phyloP scores from a whole-genome alignment of 2,797 vertebrate genomes.

The Sebastes trivittatus region DNA sequence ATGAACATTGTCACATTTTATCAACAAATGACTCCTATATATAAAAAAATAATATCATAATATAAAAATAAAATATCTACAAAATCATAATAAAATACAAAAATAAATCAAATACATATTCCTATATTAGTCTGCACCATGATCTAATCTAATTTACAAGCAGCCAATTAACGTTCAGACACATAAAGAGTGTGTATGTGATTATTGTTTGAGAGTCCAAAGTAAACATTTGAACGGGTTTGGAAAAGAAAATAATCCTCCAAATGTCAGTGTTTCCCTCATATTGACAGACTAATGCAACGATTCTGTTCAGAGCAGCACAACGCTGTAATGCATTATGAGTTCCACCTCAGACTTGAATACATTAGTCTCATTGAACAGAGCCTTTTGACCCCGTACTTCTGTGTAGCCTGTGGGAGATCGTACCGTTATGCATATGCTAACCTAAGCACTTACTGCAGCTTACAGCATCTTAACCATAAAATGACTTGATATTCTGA shows the following conservation, averaged over 20 bases:
- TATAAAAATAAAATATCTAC: too few species aligned
- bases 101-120: too few species aligned
- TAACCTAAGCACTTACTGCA: conserved; percentile 51
- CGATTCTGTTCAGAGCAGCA: not conserved
- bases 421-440: conserved; percentile 26
- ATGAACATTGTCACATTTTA: too few species aligned
- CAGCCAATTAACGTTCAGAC: too few species aligned
- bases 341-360: conserved; percentile 23
- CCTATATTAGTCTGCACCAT: too few species aligned
- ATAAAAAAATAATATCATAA: too few species aligned
- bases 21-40: too few species aligned
- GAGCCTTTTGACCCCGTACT: conserved; percentile 39
- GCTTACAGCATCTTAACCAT: conserved; percentile 48
- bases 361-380: conserved; percentile 13
- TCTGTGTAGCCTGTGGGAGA: conserved; percentile 5
- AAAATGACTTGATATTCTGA: conserved; percentile 40
- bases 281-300: not conserved
- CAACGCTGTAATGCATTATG: not conserved
- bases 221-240: not conserved
- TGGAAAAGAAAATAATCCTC: not conserved
- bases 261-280: not conserved
- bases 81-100: too few species aligned
- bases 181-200: too few species aligned
- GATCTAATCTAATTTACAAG: too few species aligned
- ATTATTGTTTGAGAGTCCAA: not conserved